phyloP scores from a whole-genome alignment of 2,888 invertebrate species.

The Drosophila pullipes region DNA sequence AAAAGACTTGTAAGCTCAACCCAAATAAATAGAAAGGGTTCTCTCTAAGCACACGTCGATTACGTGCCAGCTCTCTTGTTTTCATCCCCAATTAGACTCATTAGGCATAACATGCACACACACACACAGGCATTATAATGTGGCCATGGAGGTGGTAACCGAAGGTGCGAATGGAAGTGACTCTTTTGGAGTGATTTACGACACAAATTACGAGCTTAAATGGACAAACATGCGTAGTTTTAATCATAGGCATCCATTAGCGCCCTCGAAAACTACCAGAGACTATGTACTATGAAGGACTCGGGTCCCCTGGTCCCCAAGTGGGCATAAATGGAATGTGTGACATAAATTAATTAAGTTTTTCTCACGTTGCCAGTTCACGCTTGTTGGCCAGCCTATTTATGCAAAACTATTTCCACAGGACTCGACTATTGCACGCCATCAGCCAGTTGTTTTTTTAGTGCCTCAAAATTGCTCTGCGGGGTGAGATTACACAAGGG shows the following conservation, averaged over 20 bases:
- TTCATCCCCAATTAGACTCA: conserved; percentile 78
- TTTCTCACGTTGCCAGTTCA: conserved; percentile 62
- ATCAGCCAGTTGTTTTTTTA: conserved; percentile 6
- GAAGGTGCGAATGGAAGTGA: conserved; percentile 64
- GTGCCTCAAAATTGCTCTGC: conserved; percentile 23
- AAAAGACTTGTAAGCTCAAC: conserved; percentile 39
- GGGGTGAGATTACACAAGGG: conserved; percentile 22
- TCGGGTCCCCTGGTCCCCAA: conserved; percentile 49
- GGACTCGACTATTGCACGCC: conserved; percentile 15
- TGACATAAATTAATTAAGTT: conserved; percentile 77
- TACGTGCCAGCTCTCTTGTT: conserved; percentile 48
- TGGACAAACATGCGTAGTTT: conserved; percentile 80
- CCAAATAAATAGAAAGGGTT: conserved; percentile 51
- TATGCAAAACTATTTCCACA: conserved; percentile 66
- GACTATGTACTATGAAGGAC: neutral
- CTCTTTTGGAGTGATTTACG: conserved; percentile 74
- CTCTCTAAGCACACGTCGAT: conserved; percentile 55
- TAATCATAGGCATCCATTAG: conserved; percentile 75
- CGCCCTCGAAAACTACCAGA: conserved; percentile 39
- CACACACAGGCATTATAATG: conserved; percentile 47
- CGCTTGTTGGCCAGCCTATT: conserved; percentile 48
- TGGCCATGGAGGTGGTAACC: conserved; percentile 30
- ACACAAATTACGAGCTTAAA: conserved; percentile 76
- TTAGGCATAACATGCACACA: conserved; percentile 52
- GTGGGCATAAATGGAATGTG: conserved; percentile 67